Percentiles rank a stretch among this genome's conserved stretches.
These are phyloP conservation scores for Corapipo altera DNA, from an alignment of 2,113 vertebrate species.

Conservation along the genomic window DNA sequence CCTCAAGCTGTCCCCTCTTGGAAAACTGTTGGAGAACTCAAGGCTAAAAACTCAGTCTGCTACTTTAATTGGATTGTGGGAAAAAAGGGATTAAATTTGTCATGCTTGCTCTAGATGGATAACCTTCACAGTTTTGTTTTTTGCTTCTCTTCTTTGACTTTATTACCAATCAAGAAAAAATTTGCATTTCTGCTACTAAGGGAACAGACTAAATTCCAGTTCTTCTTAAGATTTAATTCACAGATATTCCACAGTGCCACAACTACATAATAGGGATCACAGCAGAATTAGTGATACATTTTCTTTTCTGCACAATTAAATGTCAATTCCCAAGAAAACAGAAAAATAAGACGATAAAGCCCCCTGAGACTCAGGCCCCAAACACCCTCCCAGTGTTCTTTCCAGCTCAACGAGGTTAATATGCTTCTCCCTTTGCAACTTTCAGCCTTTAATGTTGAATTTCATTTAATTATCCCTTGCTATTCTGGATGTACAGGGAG, in stretches of 20 bases:
- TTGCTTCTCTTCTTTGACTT: neutral
- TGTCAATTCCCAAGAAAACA: neutral
- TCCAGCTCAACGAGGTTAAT: slow-evolving; percentile 12
- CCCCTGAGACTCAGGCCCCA: neutral
- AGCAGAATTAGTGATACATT: neutral
- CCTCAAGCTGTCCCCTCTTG: neutral
- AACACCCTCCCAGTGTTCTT: neutral
- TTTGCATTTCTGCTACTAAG: neutral
- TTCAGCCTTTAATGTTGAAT: neutral
- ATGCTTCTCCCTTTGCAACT: neutral
- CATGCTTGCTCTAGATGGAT: neutral
- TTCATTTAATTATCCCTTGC: neutral
- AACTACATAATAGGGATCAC: neutral
- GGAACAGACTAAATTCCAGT: neutral
- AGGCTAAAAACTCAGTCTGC: neutral
- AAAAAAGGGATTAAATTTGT: neutral
- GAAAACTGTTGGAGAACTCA: neutral
- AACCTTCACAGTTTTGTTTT: neutral
- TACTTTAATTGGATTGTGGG: neutral
- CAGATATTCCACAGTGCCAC: neutral
- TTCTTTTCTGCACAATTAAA: neutral
- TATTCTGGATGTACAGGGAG: neutral
- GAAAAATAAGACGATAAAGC: neutral
- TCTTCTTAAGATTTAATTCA: slow-evolving; percentile 12
- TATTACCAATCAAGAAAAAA: slow-evolving; percentile 8